These are phyloP conservation scores for Centroberyx gerrardi DNA, from an alignment of 2,797 vertebrate genomes.

Conservation along the genomic window DNA sequence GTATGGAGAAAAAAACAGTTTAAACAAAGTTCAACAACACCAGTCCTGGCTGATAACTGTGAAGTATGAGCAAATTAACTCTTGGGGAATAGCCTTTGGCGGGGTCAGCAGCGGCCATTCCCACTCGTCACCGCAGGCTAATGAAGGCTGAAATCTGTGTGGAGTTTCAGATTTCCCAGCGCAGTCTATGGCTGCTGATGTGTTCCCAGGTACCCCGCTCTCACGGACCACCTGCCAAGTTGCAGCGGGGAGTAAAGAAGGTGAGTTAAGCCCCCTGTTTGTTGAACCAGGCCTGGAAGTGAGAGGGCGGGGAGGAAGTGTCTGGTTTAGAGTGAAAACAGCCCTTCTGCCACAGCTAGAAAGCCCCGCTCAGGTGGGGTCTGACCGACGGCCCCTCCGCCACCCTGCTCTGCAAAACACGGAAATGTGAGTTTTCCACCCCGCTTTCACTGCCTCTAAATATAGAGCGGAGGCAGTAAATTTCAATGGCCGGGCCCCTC, in stretches of 20 bases:
- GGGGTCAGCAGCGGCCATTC: slow-evolving; percentile 40
- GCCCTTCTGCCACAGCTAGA: slow-evolving; percentile 49
- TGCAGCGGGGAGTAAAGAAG: slow-evolving; percentile 48
- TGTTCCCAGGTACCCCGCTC: slow-evolving; percentile 55
- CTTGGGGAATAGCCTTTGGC: slow-evolving; percentile 24
- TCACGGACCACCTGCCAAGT: slow-evolving; percentile 73
- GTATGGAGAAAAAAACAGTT: slow-evolving; percentile 18
- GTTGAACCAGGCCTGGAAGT: slow-evolving; percentile 61
- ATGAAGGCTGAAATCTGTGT: slow-evolving; percentile 37
- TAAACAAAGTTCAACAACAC: slow-evolving; percentile 35
- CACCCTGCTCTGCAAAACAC: slow-evolving; percentile 61
- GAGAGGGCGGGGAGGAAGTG: slow-evolving; percentile 74
- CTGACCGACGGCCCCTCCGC: slow-evolving; percentile 36
- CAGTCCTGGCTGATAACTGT: slow-evolving; percentile 40
- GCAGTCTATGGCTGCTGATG: slow-evolving; percentile 21
- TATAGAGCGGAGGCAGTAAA: slow-evolving; percentile 61
- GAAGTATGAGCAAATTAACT: slow-evolving; percentile 55
- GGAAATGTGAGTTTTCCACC: slow-evolving; percentile 65
- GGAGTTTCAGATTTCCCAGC: slow-evolving; percentile 40
- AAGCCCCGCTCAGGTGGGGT: slow-evolving; percentile 66
- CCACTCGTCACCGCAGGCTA: slow-evolving; percentile 43
- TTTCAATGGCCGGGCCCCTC: slow-evolving; percentile 35
- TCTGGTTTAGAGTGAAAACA: slow-evolving; percentile 82
- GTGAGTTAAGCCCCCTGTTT: slow-evolving; percentile 68
- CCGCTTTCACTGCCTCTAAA: slow-evolving; percentile 58